Base-by-base conservation (phyloP, 2,797 vertebrate genomes). In the Hippocampus kuda region DNA sequence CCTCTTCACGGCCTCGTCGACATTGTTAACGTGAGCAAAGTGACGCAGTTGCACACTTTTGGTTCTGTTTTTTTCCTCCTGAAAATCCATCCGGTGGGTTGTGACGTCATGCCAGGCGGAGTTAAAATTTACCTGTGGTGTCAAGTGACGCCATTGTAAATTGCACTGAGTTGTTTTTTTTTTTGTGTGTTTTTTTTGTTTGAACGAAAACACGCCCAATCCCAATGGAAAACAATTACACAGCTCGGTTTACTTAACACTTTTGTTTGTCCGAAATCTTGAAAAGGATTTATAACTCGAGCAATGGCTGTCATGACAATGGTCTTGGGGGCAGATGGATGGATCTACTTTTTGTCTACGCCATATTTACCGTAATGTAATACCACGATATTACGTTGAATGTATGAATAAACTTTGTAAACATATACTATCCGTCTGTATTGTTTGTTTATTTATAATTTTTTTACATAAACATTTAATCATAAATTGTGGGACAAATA, bases 71-170 rank as follows among this genome's bases (percentile, higher is more conserved):
- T 79, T 79, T 67, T 79, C 15, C 41, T 46, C 30, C 16, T 2
- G 68, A 7, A 66, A 63, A 0, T 27, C 41, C 77, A 74, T 61
- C 59, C 30, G 59, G 59, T 13, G 57, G 30, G 16, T 20, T 18
- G 57, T 73, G 73, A 70, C 9, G 48, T 41, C 4, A 53, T 44
- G 56, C 42, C 44, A 76, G 88, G 87, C 79, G 87, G 82, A 72
- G 84, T 78, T 49, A 60, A 74, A 34, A 46, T 56, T 51, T 75
- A 85, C 83, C 84, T 86, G 76, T 30, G 69, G 81, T 83, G 76
- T 87, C 83, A 80, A 70, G 81, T 83, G 74, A 69, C 78, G 0
- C 44, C 15, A 11, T 27, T 48, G 63, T 44, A n/a, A 5, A 9
- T 24, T 7, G 44, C 41, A 11, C 41, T 6, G 34, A 26, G 53